Base-by-base conservation (phyloP, 2,113 vertebrate genomes). In the Callipepla californica region DNA sequence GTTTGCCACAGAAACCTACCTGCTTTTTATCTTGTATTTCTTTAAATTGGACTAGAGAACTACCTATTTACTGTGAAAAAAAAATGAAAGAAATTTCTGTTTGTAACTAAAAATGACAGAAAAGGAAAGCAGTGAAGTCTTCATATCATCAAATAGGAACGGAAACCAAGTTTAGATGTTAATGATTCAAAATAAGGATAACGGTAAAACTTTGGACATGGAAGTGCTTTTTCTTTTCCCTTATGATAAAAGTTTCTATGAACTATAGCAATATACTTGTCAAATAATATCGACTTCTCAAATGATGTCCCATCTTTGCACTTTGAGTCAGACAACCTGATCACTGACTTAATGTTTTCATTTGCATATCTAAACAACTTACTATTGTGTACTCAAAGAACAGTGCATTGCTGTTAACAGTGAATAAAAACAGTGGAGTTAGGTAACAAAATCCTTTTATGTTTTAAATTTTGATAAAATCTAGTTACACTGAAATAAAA, bases 1-100 rank as follows among this genome's bases (percentile, higher is more conserved):
- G 5, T 12, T 87, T 66, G 3, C 19, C 0, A 0, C 72, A 82
- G 62, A 18, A 61, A 59, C 2, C 13, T 9, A 34, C 40, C 10
- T 26, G 1, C 1, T 67, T 90, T 80, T 75, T 25, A 62, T 34
- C 3, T 11, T 69, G 7, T 13, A 40, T 87, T 85, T 81, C 4
- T 42, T 62, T 77, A 32, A 87, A 79, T 70, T 79, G 63, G 9
- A 23, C 32, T 62, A 58, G 11, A 57, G 9, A 73, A 76, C 69
- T 67, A 23, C 2, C 76, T 6, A 20, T 68, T 78, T 74, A 6
- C 45, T 87, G 32, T 30, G 17, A 63, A 67, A 36, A 36, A 15
- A 53, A 7, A 55, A 42, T 23, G 3, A 23, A 42, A 66, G 7
- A 87, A 67, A 44, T 22, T 53, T 10, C 13, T 61, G 5, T 50